Evolutionary conservation across 2,113 vertebrate species (phyloP).

Genomic region (Podilymbus podiceps): DNA sequence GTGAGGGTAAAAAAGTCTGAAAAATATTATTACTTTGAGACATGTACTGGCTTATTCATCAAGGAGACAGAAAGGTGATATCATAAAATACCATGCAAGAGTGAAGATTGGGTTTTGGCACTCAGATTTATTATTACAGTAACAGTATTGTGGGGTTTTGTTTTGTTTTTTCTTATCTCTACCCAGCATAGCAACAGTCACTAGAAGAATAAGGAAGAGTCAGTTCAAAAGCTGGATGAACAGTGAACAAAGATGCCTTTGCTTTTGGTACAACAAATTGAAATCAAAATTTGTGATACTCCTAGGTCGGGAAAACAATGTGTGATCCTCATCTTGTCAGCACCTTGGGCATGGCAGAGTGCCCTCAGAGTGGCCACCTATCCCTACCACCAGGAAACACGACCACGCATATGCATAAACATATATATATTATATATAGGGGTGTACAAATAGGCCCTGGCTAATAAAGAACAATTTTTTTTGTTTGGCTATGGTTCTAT

Average conservation of each 20-base stretch:
- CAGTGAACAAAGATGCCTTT: background rate
- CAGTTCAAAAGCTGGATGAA: background rate
- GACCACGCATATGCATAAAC: accelerated
- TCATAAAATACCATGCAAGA: background rate
- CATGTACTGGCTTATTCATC: background rate
- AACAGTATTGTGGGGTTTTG: background rate
- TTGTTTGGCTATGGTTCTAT: background rate
- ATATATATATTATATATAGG: accelerated
- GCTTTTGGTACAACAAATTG: background rate
- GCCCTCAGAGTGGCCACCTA: background rate
- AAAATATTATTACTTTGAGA: background rate
- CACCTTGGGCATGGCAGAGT: background rate
- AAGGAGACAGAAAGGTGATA: background rate
- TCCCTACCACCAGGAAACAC: background rate
- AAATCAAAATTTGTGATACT: background rate
- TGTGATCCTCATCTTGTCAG: background rate
- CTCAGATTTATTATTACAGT: constrained; percentile 7
- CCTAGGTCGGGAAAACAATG: background rate
- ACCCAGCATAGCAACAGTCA: background rate
- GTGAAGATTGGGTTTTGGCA: background rate
- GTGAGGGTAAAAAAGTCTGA: background rate
- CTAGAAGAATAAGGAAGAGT: background rate
- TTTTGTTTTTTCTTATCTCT: background rate
- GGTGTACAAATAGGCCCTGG: background rate
- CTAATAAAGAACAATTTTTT: background rate